A percentile compares a stretch with the other conserved stretches of the same genome.
phyloP scores from a whole-genome alignment of 2,113 vertebrate genomes.

The Salvelinus namaycush region DNA sequence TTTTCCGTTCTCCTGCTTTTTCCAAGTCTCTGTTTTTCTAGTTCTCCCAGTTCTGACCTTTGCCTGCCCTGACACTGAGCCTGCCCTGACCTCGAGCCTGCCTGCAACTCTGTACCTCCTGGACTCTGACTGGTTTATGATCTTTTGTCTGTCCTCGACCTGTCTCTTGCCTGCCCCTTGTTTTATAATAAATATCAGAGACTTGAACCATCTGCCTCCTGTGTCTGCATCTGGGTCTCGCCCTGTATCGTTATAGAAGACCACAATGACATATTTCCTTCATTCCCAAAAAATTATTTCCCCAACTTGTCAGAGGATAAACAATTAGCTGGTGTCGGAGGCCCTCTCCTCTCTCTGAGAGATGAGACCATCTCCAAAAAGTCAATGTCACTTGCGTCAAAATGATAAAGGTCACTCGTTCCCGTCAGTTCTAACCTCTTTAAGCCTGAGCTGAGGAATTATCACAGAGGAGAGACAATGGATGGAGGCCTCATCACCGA shows the following conservation, averaged over 20 bases:
- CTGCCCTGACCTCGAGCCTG: no score
- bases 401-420: constrained; percentile 60
- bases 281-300: constrained; percentile 36
- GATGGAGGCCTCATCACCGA: constrained; percentile 35
- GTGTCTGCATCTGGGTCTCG: no score
- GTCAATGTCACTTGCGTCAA: constrained; percentile 16
- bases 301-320: constrained; percentile 20
- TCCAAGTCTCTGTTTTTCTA: no score
- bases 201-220: no score
- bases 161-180: no score
- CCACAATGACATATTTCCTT: constrained; percentile 18
- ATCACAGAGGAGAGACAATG: constrained; percentile 38
- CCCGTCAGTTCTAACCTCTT: constrained; percentile 35
- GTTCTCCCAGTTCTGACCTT: no score
- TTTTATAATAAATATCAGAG: no score
- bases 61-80: no score
- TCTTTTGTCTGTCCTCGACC: no score
- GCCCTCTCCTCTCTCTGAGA: background rate
- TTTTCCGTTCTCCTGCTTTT: no score
- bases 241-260: background rate
- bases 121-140: no score
- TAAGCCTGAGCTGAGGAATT: constrained; percentile 41
- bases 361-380: constrained; percentile 24
- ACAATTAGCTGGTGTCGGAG: constrained; percentile 7
- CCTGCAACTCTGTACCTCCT: no score